Conservation (phyloP, 2,113 vertebrate genomes). For the Hydrolagus affinis region DNA sequence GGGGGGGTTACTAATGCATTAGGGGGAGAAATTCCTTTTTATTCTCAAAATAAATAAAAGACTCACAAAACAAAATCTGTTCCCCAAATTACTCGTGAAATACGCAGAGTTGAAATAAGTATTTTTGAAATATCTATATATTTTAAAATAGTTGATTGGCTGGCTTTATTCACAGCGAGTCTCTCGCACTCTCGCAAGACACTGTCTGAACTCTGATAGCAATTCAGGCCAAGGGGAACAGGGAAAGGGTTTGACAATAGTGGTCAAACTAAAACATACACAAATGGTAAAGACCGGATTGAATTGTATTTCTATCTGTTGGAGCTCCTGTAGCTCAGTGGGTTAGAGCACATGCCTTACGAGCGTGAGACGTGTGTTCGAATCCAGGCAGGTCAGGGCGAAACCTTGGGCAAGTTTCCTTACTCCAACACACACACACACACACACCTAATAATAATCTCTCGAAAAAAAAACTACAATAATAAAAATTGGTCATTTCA, state of each 20-base stretch:
- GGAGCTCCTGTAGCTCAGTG: too few species aligned
- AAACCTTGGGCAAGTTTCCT: too few species aligned
- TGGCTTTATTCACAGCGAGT: constrained; percentile 40
- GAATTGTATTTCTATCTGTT: background rate
- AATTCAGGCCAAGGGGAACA: constrained; percentile 42
- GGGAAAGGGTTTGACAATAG: constrained; percentile 35
- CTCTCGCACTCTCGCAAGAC: constrained; percentile 35
- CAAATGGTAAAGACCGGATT: background rate
- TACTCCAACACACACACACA: too few species aligned
- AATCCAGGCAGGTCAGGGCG: too few species aligned
- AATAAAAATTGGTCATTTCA: too few species aligned
- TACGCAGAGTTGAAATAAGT: constrained; percentile 38
- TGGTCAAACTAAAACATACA: too few species aligned
- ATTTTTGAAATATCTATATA: too few species aligned
- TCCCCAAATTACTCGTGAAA: constrained; percentile 38
- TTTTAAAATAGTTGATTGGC: too few species aligned
- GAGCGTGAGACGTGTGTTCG: too few species aligned
- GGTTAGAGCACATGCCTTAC: too few species aligned
- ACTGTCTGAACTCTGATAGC: constrained; percentile 38
- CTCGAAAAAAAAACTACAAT: too few species aligned
- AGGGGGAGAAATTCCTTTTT: constrained; percentile 36
- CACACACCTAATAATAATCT: too few species aligned
- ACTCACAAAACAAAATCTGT: constrained; percentile 36
- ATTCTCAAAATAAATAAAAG: constrained; percentile 36
- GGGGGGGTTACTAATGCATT: constrained; percentile 34